Evolutionary conservation across 2,797 vertebrate species (phyloP), one percentile per base, ranked within the genome.

Genomic region (Argentina silus): DNA sequence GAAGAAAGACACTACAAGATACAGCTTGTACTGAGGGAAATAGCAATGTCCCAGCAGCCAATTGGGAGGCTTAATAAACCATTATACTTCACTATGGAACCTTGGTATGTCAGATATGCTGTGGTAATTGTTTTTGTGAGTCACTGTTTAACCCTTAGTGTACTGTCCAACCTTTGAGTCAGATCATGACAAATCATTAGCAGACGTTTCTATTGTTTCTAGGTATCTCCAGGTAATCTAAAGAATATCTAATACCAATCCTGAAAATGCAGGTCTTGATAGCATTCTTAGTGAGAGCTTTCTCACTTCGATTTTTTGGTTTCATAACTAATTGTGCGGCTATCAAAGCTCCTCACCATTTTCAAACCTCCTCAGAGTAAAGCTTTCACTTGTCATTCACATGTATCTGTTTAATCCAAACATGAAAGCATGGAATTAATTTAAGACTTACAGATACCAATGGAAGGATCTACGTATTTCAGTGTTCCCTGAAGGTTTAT

Each of bases 401-500:
- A 12, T 59, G 21, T 7, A 47, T 45, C 8, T 8, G 15, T 63
- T 45, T 7, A 59, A 59, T 36, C 57, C 19, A 12, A 60, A 23
- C 10, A 36, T 36, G 27, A 36, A 36, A 36, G 8, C 14, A 62
- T 72, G 66, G 19, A 65, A 48, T 67, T 11, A 42, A 62, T 73
- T 51, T 70, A 68, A 61, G n/a, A 78, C 51, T 73, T 50, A 45
- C 42, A 15, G 50, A 55, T 70, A 9, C 47, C 67, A 21, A 69
- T 36, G 27, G 8, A 21, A 65, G 55, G 57, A 56, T 70, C 6
- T 23, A 9, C 62, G 23, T 69, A 74, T 81, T 55, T 67, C 42
- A 71, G 43, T 85, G 45, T 73, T 23, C 27, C 77, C 72, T 59
- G 17, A 14, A 56, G 73, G 72, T 14, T 61, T 73, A 68, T 78